A percentile compares a stretch with the other conserved stretches of the same genome.
These are phyloP conservation scores for Smittia sp. DNA, from an alignment of 2,888 invertebrate species.

Conservation along the genomic window DNA sequence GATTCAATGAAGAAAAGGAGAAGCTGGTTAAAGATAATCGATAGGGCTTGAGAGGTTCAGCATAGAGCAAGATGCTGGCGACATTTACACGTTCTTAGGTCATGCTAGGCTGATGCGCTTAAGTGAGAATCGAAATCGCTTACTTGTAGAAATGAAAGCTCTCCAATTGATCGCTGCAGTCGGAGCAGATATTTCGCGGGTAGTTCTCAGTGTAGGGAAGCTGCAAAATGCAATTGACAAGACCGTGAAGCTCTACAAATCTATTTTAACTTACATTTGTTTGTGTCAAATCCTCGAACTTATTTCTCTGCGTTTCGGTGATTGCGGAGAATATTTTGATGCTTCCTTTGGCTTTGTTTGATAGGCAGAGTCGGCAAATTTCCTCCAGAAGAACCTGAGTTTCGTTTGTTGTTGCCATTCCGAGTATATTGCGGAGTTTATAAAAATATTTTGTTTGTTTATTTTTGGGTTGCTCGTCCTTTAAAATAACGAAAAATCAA, in stretches of 20 bases:
- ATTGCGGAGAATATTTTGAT: not conserved
- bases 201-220: not conserved
- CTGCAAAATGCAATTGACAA: not conserved
- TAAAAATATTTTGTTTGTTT: no score
- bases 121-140: not conserved
- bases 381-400: not conserved
- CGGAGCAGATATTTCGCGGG: not conserved
- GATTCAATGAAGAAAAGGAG: no score
- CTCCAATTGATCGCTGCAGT: not conserved
- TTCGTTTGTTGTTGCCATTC: no score
- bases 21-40: no score
- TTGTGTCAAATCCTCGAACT: not conserved
- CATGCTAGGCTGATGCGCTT: no score
- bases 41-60: no score
- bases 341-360: not conserved
- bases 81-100: not conserved
- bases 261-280: not conserved
- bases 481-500: no score
- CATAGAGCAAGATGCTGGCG: not conserved
- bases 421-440: no score
- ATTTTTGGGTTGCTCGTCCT: no score
- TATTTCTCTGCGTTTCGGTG: not conserved
- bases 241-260: not conserved
- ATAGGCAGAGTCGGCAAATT: not conserved
- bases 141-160: not conserved